Base-by-base conservation (phyloP, 2,113 vertebrate genomes). In the Colinus virginianus region DNA sequence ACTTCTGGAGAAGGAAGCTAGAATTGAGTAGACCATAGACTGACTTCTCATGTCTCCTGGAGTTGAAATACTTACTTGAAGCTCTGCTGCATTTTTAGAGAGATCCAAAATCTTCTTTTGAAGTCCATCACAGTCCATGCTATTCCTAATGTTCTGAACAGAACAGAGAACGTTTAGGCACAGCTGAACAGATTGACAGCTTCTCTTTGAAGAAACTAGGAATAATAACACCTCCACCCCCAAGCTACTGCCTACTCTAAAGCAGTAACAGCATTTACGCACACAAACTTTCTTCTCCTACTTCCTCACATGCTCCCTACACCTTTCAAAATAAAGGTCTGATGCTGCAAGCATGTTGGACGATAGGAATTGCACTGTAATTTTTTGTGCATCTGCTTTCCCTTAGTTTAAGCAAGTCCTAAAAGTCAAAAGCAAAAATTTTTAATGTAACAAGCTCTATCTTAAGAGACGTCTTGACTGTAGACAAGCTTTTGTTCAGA, bases 41-140 rank as follows among this genome's bases (percentile, higher is more conserved):
- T 38, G 15, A 7, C 11, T 26, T 77, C 61, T 51, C 32, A 3
- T 25, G 48, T 30, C 64, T 90, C 42, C 36, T 32, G 38, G 21
- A 75, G 61, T 22, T 45, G 15, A 78, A 67, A 93, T 32, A 12
- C 96, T 96, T 97, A 99, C 99, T 98, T 99, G 98, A 82, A 99
- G 96, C 45, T 98, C 97, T 63, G 97, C 53, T 53, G 97, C 96
- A 6, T 97, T 97, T 94, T 98, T 97, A 92, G 97, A 98, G 55
- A 99, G 94, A 68, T 98, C 97, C 22, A 94, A 93, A 67, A 98
- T 98, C 96, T 98, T 98, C 97, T 97, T 98, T 81, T 99, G 97
- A 94, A 99, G 96, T 48, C 95, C 96, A 1, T 98, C 98, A 1
- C 88, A 96, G 93, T 99, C 98, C 97, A 98, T 62, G 48, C 92